These are phyloP conservation scores for Lepus timidus DNA, from an alignment of 2,113 vertebrate species.

Conservation along the genomic window DNA sequence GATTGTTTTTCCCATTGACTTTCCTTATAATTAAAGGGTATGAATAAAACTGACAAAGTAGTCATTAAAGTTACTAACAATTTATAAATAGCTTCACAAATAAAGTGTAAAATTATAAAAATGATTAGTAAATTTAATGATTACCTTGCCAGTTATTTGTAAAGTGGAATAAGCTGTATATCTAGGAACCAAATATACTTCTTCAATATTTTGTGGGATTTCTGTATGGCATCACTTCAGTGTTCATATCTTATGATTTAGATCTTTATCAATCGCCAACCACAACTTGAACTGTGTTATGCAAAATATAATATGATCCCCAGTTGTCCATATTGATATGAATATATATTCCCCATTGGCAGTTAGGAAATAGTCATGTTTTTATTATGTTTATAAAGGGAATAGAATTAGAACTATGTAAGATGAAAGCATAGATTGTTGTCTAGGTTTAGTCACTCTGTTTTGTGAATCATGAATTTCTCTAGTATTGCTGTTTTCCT, in stretches of 20 bases:
- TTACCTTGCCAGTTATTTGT: not conserved
- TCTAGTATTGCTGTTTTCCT: not conserved
- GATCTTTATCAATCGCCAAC: too few species aligned
- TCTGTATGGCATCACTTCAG: not conserved
- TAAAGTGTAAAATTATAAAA: too few species aligned
- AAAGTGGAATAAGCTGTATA: not conserved
- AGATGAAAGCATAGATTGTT: not conserved
- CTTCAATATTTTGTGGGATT: not conserved
- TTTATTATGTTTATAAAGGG: not conserved
- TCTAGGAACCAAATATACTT: not conserved
- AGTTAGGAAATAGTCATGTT: not conserved
- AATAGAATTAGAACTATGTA: not conserved
- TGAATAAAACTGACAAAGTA: not conserved
- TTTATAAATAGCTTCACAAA: not conserved
- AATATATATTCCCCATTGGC: not conserved
- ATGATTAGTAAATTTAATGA: too few species aligned
- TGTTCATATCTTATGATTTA: too few species aligned
- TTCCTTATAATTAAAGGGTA: not conserved
- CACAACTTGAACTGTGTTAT: too few species aligned
- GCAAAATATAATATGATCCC: too few species aligned
- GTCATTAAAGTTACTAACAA: not conserved
- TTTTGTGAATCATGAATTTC: not conserved
- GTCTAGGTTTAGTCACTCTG: not conserved
- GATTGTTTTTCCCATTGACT: not conserved
- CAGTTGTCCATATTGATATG: too few species aligned